A percentile compares a stretch with the other conserved stretches of the same genome.
Conservation (phyloP, 1,140 invertebrate species). For the Aphis craccivora region DNA sequence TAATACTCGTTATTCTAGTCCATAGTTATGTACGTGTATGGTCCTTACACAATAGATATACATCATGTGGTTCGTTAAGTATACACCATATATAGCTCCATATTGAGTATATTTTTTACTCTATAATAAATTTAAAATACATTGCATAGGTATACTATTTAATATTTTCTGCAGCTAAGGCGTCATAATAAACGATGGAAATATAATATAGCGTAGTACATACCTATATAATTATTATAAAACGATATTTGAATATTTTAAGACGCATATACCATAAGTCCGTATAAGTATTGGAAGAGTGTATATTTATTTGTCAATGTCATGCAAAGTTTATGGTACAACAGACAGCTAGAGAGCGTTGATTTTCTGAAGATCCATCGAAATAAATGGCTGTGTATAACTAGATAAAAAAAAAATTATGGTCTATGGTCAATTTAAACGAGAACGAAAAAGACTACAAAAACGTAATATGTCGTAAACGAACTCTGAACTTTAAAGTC, state of each 20-base stretch:
- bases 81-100: not conserved
- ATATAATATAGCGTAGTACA: not conserved
- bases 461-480: no score
- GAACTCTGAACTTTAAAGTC: no score
- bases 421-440: no score
- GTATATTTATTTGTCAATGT: not conserved
- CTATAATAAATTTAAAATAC: not conserved
- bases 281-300: not conserved
- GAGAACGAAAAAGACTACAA: no score
- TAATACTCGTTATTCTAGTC: not conserved
- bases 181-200: not conserved
- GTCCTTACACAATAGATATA: not conserved
- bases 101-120: not conserved
- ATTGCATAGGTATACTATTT: not conserved
- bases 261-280: not conserved
- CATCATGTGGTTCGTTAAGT: not conserved
- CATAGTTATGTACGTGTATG: not conserved
- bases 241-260: not conserved
- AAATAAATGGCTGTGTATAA: no score
- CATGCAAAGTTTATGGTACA: not conserved
- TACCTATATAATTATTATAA: conserved; percentile 2
- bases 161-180: not conserved
- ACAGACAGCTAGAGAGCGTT: not conserved
- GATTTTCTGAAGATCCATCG: not conserved
- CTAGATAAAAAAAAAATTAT: no score